A percentile compares a stretch with the other conserved stretches of the same genome.
phyloP scores from a whole-genome alignment of 2,113 vertebrate species.

The Chloebia gouldiae region DNA sequence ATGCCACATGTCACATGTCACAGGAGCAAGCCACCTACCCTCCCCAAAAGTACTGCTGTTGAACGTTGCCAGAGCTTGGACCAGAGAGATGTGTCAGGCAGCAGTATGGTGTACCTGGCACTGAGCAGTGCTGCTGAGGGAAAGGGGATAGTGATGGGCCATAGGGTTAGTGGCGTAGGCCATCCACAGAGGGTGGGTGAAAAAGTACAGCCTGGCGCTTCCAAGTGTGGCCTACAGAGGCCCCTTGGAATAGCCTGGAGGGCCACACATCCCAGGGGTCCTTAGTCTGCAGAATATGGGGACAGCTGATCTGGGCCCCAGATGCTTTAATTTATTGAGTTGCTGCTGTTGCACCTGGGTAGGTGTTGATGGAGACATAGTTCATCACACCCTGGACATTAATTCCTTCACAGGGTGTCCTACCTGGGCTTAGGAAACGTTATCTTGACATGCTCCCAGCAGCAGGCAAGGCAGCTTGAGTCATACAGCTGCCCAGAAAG shows the following conservation, averaged over 20 bases:
- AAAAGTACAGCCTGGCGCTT: not conserved
- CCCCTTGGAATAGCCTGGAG: not conserved
- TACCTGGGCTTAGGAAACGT: fast-evolving
- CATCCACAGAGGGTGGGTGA: not conserved
- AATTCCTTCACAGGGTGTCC: not conserved
- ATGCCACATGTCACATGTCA: not conserved
- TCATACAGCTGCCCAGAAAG: not conserved
- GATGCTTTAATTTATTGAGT: not conserved
- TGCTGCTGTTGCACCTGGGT: not conserved
- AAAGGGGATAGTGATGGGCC: not conserved
- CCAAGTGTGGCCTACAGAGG: not conserved
- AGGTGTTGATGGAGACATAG: not conserved
- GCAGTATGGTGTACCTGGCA: not conserved
- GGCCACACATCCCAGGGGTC: fast-evolving
- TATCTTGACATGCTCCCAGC: not conserved
- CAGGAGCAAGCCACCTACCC: not conserved
- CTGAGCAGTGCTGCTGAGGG: not conserved
- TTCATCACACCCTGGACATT: not conserved
- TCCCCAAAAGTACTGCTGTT: not conserved
- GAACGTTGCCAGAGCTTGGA: not conserved
- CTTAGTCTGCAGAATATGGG: fast-evolving
- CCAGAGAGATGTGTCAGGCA: not conserved
- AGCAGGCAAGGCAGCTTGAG: not conserved
- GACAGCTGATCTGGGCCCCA: not conserved
- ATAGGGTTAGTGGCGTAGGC: not conserved